phyloP scores from a whole-genome alignment of 2,888 invertebrate genomes.

The Macrostomum cliftonense region DNA sequence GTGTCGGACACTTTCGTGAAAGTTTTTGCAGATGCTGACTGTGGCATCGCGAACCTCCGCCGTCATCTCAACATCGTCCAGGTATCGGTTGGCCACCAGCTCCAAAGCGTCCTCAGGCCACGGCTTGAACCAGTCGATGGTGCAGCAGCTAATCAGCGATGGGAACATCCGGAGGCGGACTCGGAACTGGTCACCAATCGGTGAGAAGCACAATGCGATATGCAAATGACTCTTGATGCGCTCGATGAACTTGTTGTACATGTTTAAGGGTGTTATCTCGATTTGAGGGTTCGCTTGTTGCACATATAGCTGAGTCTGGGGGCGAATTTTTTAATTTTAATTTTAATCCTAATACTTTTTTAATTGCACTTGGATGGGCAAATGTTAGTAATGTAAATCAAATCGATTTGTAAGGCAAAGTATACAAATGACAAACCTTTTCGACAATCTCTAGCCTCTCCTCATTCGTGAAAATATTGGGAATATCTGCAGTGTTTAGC shows the following conservation, averaged over 20 bases:
- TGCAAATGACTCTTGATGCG: conserved; percentile 29
- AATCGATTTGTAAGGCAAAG: too few relatives aligned
- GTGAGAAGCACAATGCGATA: conserved; percentile 34
- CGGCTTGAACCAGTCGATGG: conserved; percentile 36
- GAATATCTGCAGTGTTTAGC: conserved; percentile 35
- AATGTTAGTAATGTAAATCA: too few relatives aligned
- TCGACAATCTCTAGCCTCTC: conserved; percentile 35
- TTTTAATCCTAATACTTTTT: too few relatives aligned
- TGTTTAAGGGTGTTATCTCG: conserved; percentile 31
- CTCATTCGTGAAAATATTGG: conserved; percentile 34
- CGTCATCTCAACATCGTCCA: conserved; percentile 35
- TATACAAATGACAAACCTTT: conserved; percentile 19
- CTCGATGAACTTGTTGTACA: conserved; percentile 36
- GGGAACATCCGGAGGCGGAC: conserved; percentile 36
- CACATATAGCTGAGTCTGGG: conserved; percentile 29
- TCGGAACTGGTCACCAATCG: conserved; percentile 34
- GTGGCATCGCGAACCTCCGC: conserved; percentile 24
- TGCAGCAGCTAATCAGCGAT: conserved; percentile 36
- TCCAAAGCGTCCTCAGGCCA: conserved; percentile 37
- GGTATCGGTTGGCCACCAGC: conserved; percentile 32
- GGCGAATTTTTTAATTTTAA: background rate
- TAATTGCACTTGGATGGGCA: too few relatives aligned
- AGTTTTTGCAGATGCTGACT: conserved; percentile 35
- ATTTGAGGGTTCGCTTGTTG: conserved; percentile 26
- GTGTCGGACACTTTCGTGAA: conserved; percentile 30